Base-by-base conservation (phyloP, 1,140 invertebrate species). In the Lordiphosa clarofinis region DNA sequence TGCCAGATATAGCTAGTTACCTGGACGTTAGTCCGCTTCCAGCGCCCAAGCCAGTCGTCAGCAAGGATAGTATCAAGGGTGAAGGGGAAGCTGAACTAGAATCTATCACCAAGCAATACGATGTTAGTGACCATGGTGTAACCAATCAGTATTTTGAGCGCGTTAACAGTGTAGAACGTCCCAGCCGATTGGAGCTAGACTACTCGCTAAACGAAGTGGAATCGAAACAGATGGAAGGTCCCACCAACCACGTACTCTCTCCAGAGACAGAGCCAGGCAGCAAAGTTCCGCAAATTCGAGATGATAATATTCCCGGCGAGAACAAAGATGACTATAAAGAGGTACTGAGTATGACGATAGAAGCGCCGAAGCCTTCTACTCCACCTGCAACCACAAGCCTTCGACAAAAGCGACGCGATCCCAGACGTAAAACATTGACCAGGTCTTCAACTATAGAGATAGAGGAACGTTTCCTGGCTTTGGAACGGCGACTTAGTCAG, bases 71-170 rank as follows among this genome's bases (percentile, higher is more conserved):
- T 40, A 15, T 24, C 9, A 42, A 49, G 4, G n/a, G 28, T 13
- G 52, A 59, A 38, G 43, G 5, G 46, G 48, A 33, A 13, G 13
- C 15, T 4, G 44, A 5, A 4, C 39, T 28, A 7, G 55, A 44
- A 7, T 7, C 5, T 19, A 9, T 24, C 10, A 2, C 10, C 0
- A 38, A 10, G 11, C 31, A 21, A 3, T 89, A 58, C 43, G 74
- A 76, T 49, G 72, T 88, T 2, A 87, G 64, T 42, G 78, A 88
- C 11, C 63, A 68, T 35, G 88, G 88, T 4, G 88, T 89, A 2
- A 89, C 86, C 11, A 89, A 89, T 72, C 63, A 88, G 49, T 89
- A 88, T 67, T 89, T 89, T 46, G 88, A 89, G 47, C 61, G 87
- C 0, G 75, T 89, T n/a, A 89, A 89, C 28, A 79, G 78, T 13